Conservation (phyloP, 30 jellyfish, hydroid and myxozoan genomes). For the Mastigias papua region DNA sequence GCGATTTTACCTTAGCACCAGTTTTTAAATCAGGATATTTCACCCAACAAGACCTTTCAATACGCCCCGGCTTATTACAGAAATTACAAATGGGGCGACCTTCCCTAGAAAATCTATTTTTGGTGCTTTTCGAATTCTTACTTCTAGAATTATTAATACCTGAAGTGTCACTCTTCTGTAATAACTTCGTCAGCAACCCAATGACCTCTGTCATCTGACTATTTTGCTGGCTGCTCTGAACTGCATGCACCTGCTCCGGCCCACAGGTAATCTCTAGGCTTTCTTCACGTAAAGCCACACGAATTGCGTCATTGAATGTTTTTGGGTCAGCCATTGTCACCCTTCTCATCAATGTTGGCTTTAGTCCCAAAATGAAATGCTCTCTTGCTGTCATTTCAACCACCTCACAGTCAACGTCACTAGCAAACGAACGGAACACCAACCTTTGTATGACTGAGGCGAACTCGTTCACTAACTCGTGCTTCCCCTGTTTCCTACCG, state of each 20-base stretch:
- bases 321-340: no score
- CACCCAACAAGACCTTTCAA: conserved; percentile 42
- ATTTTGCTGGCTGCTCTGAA: conserved; percentile 20
- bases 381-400: conserved; percentile 65
- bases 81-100: conserved; percentile 55
- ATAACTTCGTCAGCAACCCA: conserved; percentile 32
- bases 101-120: background rate
- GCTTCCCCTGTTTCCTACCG: conserved; percentile 50
- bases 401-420: conserved; percentile 16
- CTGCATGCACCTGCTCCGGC: conserved; percentile 34
- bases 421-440: conserved; percentile 39
- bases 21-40: conserved; percentile 21
- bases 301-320: conserved; percentile 54
- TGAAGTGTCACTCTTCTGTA: background rate
- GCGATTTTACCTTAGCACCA: background rate
- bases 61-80: conserved; percentile 49
- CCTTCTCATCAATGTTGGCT: conserved; percentile 23
- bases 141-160: background rate
- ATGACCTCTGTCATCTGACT: conserved; percentile 51
- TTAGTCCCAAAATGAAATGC: conserved; percentile 51
- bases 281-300: conserved; percentile 55
- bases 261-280: conserved; percentile 31
- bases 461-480: conserved; percentile 38
- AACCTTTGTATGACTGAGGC: conserved; percentile 56
- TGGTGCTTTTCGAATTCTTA: background rate